These are phyloP conservation scores for Eristalis arbustorum DNA, from an alignment of 2,888 invertebrate species.

Conservation along the genomic window DNA sequence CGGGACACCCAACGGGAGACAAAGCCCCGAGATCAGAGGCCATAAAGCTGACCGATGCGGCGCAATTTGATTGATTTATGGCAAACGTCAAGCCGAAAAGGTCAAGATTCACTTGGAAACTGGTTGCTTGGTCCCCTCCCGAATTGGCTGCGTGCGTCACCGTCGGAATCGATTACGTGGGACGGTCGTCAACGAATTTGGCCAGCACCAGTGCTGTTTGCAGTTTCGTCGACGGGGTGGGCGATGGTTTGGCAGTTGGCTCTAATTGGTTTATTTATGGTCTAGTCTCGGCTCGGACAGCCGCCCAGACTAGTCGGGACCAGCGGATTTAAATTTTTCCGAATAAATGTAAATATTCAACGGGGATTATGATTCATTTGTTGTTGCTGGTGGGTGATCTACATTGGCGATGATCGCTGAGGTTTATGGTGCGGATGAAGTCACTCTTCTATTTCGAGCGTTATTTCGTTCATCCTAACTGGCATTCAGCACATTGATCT, in stretches of 20 bases:
- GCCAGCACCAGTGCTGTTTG: constrained; percentile 1
- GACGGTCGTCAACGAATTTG: constrained; percentile 7
- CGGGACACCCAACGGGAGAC: neutral
- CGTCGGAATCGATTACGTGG: neutral
- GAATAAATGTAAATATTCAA: neutral
- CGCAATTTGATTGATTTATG: constrained; percentile 25
- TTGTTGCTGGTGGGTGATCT: neutral
- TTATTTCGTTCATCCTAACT: too few species aligned
- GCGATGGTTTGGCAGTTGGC: neutral
- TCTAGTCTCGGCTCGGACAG: neutral
- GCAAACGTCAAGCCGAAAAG: neutral
- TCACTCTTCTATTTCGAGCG: too few species aligned
- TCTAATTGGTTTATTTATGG: neutral
- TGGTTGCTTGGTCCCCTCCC: neutral
- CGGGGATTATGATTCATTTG: neutral
- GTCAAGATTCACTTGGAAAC: neutral
- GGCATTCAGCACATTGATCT: too few species aligned
- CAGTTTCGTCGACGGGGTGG: neutral
- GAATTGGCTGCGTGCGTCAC: constrained; percentile 4
- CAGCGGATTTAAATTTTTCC: neutral
- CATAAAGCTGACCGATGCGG: neutral
- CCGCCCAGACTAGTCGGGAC: neutral
- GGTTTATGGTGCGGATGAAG: neutral
- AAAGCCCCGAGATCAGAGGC: constrained; percentile 11
- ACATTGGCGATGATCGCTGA: neutral